Base-by-base conservation (phyloP, 2,797 vertebrate genomes). In the Melanogrammus aeglefinus region DNA sequence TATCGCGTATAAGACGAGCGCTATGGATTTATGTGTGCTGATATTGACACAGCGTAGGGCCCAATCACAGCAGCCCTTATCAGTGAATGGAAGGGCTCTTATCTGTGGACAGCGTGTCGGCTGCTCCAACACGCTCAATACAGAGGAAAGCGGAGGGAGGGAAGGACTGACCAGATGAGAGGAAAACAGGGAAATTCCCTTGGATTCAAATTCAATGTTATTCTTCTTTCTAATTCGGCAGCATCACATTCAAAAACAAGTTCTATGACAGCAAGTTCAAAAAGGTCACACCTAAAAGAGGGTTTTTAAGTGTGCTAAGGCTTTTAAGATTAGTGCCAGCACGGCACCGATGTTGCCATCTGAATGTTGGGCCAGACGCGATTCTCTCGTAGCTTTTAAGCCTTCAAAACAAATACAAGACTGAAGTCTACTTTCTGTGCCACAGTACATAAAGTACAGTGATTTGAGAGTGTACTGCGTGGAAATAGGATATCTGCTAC, bases 81-180 rank as follows among this genome's bases (percentile, higher is more conserved):
- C 91, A 87, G 82, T 66, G 5, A 76, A 13, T 70, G 51, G 74
- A 75, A 73, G 75, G 29, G n/a, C 77, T 29, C 79, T 91, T 88
- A 90, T 92, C 89, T 91, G 73, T 51, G 80, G 81, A 84, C 73
- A 80, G 76, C 81, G 77, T 9, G 57, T 21, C 0, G 6, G n/a
- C 57, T 9, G 57, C 41, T 39, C 8, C 38, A 47, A 47, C 44
- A 47, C 2, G 16, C 47, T 51, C 47, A 21, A 51, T 51, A 51
- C 5, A 51, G 47, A 73, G 72, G 29, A 18, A 10, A 73, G 31
- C 0, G 29, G 4, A 21, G 31, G 5, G 72, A 35, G 2, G 41
- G 10, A 44, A 44, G 13, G 41, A 16, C 41, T 12, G 41, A 44
- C 2, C 16, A 16, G 47, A 51, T 51, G 21, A 21, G 47, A 16